Evolutionary conservation across 2,797 vertebrate species (phyloP), one percentile per base, ranked within the genome.

Genomic region (Tauraco hartlaubi): DNA sequence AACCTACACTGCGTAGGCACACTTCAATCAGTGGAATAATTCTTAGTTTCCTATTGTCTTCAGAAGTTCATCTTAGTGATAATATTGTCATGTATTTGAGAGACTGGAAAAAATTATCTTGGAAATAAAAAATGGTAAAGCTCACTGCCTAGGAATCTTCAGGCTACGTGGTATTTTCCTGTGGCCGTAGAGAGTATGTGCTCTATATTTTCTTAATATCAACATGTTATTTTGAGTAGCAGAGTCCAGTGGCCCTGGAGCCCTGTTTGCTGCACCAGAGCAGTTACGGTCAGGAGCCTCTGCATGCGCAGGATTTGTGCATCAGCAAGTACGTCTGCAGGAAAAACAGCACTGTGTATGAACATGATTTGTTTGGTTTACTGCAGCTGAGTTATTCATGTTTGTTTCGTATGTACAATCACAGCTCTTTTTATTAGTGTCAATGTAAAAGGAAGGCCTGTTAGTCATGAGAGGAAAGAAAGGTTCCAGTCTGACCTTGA

Each of bases 1-100:
- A 26, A 4, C 25, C 19, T 62, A 7, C 1, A 1, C 52, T n/a
- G 28, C 37, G 66, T 35, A 1, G 7, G 22, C 41, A 55, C 43
- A 18, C n/a, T 68, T 43, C 15, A 59, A 11, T 29, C 52, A 55
- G 64, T 14, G 55, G 78, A 74, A 46, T 7, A 13, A 67, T 22
- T 76, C 31, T 76, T 4, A 14, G 8, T 37, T 82, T 25, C n/a
- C 19, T 39, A 9, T 13, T 44, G 31, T 18, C 48, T 67, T 58
- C 63, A 29, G 2, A 67, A 73, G 26, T 55, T 84, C 14, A 23
- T 28, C 37, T 35, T 6, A 15, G 23, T 28, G n/a, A 22, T 66
- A 26, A 31, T 64, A 33, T 11, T 48, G 13, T 35, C 4, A 9
- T 51, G 74, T 63, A 14, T 6, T 48, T 67, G 25, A 43, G 37